Base-by-base conservation (phyloP, 2,888 invertebrate species). In the Pseudococcus jackbeardsleyi region DNA sequence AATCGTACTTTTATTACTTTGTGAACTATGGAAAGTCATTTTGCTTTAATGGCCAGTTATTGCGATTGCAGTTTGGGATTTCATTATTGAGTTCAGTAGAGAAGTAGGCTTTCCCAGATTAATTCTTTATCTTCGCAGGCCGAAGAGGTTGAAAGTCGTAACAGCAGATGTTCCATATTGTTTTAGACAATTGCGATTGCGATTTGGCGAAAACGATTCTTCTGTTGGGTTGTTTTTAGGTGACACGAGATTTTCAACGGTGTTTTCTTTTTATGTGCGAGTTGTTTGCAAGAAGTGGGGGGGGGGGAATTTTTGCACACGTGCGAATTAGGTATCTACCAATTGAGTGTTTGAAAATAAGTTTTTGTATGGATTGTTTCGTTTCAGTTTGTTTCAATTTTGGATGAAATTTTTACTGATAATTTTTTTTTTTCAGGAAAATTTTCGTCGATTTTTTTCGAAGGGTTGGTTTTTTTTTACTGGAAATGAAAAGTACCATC, bases 1-100 rank as follows among this genome's bases (percentile, higher is more conserved):
- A 72, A 72, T 72, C 68, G 68, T 72, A 26, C 68, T 72, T 72
- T 72, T 72, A 72, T 72, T 72, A 72, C 68, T 72, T 72, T 33
- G 68, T 12, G 15, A 72, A 72, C 68, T 72, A 59, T 59, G 68
- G 68, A 72, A 26, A 72, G 68, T 33, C 68, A 72, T 72, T 72
- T 72, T 26, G 68, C 33, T 72, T 26, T 26, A 72, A 72, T 72
- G 68, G 22, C 68, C 68, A 72, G 68, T 72, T 72, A 72, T 72
- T 26, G 68, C 68, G 4, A 33, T 26, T 72, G 68, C 68, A 72
- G 33, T 33, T 72, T 72, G 68, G 68, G 68, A 72, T 72, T 72
- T 72, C 68, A 72, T 72, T 59, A 72, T 72, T 33, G 33, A 72
- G 68, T 59, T 59, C 59, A 19, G 59, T 59, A 59, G 19, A 19